phyloP scores from a whole-genome alignment of 2,888 invertebrate species.

The Archips crataeganus region DNA sequence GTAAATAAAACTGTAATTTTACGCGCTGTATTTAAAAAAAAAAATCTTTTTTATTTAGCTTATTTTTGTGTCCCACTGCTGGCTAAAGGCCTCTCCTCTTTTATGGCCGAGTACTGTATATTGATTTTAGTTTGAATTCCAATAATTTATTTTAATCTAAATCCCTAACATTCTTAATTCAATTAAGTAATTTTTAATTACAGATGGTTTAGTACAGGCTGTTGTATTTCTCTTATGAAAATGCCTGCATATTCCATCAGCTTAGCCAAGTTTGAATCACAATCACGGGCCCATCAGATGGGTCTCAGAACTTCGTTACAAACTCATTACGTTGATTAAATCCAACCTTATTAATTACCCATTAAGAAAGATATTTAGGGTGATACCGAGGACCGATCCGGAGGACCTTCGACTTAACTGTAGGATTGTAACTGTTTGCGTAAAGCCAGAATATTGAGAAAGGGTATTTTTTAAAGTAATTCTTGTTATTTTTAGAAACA shows the following conservation, averaged over 20 bases:
- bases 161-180: background rate
- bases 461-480: background rate
- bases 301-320: constrained; percentile 36
- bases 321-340: constrained; percentile 41
- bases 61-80: no score
- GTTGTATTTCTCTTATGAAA: constrained; percentile 1
- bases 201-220: background rate
- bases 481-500: background rate
- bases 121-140: no score
- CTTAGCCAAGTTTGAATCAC: constrained; percentile 23
- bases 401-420: constrained; percentile 9
- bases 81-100: no score
- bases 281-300: constrained; percentile 32
- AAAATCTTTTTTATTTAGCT: no score
- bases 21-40: no score
- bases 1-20: no score
- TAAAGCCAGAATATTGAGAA: background rate
- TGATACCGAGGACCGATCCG: constrained; percentile 19
- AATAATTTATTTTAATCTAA: no score
- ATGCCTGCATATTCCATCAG: constrained; percentile 1
- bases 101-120: no score
- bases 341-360: constrained; percentile 38
- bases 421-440: background rate
- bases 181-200: background rate
- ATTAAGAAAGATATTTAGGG: constrained; percentile 30